Evolutionary conservation across 2,888 invertebrate genomes (phyloP).

Genomic region (Drosophila flavopinicola): DNA sequence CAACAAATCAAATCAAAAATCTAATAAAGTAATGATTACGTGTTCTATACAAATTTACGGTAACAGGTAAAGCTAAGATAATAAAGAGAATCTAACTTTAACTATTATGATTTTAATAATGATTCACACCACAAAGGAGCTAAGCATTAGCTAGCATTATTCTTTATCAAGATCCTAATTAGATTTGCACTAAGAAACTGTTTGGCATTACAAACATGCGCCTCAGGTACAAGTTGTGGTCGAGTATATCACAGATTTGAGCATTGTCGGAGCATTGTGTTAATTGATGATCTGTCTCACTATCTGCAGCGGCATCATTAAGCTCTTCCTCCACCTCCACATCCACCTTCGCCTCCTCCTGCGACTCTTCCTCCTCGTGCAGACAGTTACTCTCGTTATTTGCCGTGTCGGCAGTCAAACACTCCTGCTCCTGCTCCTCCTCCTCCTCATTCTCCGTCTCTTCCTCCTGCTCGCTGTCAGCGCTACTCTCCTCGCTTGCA

Average conservation of each 20-base stretch:
- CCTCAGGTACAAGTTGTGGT: slow-evolving; percentile 78
- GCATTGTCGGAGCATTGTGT: slow-evolving; percentile 37
- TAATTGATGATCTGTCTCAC: slow-evolving; percentile 16
- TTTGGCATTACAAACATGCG: slow-evolving; percentile 76
- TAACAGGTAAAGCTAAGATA: background rate
- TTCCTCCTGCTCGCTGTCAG: slow-evolving; percentile 29
- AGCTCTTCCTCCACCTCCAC: slow-evolving; percentile 1
- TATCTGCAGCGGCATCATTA: slow-evolving; percentile 7
- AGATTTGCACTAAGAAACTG: slow-evolving; percentile 7
- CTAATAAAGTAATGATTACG: too few relatives aligned
- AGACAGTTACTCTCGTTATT: slow-evolving; percentile 44
- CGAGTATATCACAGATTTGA: slow-evolving; percentile 76
- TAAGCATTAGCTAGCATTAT: background rate
- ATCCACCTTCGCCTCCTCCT: slow-evolving; percentile 1
- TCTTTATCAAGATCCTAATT: background rate
- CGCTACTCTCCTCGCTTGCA: slow-evolving; percentile 19
- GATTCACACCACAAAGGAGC: background rate
- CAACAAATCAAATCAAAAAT: slow-evolving; percentile 2
- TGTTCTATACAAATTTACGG: background rate
- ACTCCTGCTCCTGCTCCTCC: slow-evolving; percentile 7
- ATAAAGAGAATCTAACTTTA: background rate
- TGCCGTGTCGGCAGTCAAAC: slow-evolving; percentile 14
- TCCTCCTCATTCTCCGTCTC: slow-evolving; percentile 14
- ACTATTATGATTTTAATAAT: slow-evolving; percentile 4
- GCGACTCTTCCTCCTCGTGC: slow-evolving; percentile 4